Percentiles rank a stretch among this genome's conserved stretches.
Evolutionary conservation across 2,113 vertebrate genomes (phyloP).

Genomic region (Aleadryas rufinucha): DNA sequence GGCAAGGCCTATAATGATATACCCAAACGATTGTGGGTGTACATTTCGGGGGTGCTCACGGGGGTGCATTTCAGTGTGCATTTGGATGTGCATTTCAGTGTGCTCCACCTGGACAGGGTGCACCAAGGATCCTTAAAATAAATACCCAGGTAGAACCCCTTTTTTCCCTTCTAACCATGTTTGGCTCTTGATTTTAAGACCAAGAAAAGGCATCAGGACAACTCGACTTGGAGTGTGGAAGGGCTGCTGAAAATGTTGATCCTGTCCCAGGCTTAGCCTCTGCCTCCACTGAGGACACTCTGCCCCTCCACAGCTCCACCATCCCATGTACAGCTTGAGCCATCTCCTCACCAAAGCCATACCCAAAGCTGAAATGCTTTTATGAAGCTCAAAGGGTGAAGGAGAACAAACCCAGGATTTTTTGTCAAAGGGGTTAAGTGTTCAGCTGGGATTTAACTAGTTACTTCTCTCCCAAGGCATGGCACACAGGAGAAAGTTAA

Average conservation of each 20-base stretch:
- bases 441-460: not conserved
- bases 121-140: too few relatives aligned
- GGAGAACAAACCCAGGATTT: accelerated
- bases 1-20: too few relatives aligned
- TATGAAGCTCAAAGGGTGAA: not conserved
- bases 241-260: not conserved
- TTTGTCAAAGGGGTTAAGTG: accelerated
- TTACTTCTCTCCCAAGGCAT: not conserved
- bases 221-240: not conserved
- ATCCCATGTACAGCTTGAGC: not conserved
- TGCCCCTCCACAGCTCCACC: not conserved
- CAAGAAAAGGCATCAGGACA: too few relatives aligned
- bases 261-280: not conserved
- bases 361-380: not conserved
- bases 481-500: accelerated
- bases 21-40: too few relatives aligned
- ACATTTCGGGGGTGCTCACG: too few relatives aligned
- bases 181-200: too few relatives aligned
- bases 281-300: not conserved
- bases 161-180: too few relatives aligned
- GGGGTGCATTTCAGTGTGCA: too few relatives aligned
- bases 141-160: too few relatives aligned
- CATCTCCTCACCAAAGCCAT: not conserved
- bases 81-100: too few relatives aligned
- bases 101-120: too few relatives aligned